A percentile compares a stretch with the other conserved stretches of the same genome.
These are phyloP conservation scores for Phrynocephalus versicolor DNA, from an alignment of 2,113 vertebrate genomes.

Conservation along the genomic window DNA sequence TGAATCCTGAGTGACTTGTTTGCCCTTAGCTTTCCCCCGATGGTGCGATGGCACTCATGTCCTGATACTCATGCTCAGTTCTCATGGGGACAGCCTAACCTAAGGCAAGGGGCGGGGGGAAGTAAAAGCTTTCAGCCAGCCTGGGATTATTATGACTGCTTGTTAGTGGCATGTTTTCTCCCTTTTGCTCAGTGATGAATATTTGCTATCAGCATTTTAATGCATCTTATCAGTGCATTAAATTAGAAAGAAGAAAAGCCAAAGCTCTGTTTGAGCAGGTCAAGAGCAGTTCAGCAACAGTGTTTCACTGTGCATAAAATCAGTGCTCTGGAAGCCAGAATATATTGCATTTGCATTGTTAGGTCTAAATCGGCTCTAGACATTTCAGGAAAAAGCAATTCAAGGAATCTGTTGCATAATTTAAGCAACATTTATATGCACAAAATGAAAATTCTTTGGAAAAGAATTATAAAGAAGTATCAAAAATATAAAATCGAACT, in stretches of 20 bases:
- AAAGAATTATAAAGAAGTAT: too few species aligned
- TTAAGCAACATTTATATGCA: too few species aligned
- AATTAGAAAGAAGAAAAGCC: slow-evolving; percentile 32
- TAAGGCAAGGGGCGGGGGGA: neutral
- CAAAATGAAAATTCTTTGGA: too few species aligned
- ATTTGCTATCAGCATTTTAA: slow-evolving; percentile 41
- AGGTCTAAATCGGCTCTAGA: slow-evolving; percentile 37
- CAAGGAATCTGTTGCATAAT: neutral
- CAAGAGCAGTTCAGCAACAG: slow-evolving; percentile 10
- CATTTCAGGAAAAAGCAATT: slow-evolving; percentile 35
- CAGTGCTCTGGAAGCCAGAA: slow-evolving; percentile 35
- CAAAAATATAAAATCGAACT: neutral
- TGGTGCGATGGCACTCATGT: neutral
- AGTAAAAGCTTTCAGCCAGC: neutral
- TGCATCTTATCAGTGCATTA: slow-evolving; percentile 20
- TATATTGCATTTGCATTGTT: neutral
- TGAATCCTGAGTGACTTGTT: neutral
- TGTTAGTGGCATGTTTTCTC: neutral
- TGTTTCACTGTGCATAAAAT: slow-evolving; percentile 36
- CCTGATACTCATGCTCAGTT: neutral
- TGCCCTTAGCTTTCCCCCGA: neutral
- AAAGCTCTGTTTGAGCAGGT: slow-evolving; percentile 15
- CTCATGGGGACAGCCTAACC: slow-evolving; percentile 6
- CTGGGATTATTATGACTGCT: neutral
- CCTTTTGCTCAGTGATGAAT: slow-evolving; percentile 19